phyloP scores from a whole-genome alignment of 1,140 invertebrate species.

The Drosophila virilis region DNA sequence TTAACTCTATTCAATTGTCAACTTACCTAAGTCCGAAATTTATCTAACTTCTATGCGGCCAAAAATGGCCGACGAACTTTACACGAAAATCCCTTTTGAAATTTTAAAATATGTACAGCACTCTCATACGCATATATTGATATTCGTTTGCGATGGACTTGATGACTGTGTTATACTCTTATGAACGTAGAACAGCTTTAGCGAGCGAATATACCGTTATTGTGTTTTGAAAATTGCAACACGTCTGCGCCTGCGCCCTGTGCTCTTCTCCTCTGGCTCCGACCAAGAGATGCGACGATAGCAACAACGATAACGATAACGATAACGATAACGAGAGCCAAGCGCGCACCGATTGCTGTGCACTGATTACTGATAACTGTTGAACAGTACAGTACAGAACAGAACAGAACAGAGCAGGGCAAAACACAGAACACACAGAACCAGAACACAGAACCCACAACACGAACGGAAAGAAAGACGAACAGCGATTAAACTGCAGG shows the following conservation, averaged over 20 bases:
- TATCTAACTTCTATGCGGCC: conserved; percentile 19
- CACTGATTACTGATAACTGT: conserved; percentile 16
- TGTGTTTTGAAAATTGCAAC: not conserved
- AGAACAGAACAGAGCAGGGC: conserved; percentile 5
- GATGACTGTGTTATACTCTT: conserved; percentile 4
- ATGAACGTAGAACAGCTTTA: not conserved
- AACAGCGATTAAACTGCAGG: conserved; percentile 79
- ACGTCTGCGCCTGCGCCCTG: conserved; percentile 22
- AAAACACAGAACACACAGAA: conserved; percentile 43
- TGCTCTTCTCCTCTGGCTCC: conserved; percentile 21
- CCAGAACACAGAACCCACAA: conserved; percentile 48
- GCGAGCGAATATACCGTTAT: conserved; percentile 8
- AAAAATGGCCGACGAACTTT: conserved; percentile 12
- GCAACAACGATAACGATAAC: conserved; percentile 33
- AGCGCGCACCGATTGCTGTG: conserved; percentile 25
- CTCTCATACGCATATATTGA: conserved; percentile 11
- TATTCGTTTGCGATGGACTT: conserved; percentile 6
- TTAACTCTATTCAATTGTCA: not conserved
- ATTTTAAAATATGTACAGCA: conserved; percentile 13
- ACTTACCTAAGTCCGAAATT: conserved; percentile 38
- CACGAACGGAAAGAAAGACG: conserved; percentile 76
- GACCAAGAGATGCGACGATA: conserved; percentile 14
- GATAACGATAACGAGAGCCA: conserved; percentile 26
- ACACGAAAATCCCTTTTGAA: conserved; percentile 19
- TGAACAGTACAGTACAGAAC: conserved; percentile 1